These are phyloP conservation scores for Buphagus erythrorhynchus DNA, from an alignment of 2,797 vertebrate species.

Conservation along the genomic window DNA sequence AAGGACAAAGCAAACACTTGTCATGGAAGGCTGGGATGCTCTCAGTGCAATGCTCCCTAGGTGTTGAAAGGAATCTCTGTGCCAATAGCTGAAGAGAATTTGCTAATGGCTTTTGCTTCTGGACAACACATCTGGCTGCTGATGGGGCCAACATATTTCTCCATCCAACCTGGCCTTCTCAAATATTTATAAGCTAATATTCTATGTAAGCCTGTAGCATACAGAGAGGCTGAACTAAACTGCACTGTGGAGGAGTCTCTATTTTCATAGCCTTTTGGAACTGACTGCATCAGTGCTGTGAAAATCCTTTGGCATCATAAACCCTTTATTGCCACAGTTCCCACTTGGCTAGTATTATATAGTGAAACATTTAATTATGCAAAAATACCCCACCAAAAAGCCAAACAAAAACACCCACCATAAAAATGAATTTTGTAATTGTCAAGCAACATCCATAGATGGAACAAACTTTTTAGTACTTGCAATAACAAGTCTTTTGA, in stretches of 20 bases:
- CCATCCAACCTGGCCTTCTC: slow-evolving; percentile 19
- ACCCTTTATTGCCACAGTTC: slow-evolving; percentile 17
- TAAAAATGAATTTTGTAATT: background rate
- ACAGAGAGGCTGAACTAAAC: background rate
- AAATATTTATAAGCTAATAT: slow-evolving; percentile 55
- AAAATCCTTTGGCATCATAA: slow-evolving; percentile 31
- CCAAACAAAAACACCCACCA: background rate
- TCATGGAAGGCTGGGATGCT: background rate
- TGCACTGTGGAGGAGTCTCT: background rate
- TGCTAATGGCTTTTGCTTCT: background rate
- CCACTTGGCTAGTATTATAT: background rate
- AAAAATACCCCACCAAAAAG: background rate
- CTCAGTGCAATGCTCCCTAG: background rate
- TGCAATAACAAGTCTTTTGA: background rate
- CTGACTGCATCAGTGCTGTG: background rate
- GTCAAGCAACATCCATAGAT: background rate
- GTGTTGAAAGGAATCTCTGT: background rate
- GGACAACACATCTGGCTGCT: slow-evolving; percentile 44
- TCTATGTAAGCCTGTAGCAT: background rate
- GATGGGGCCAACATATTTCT: slow-evolving; percentile 2
- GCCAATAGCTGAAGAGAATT: background rate
- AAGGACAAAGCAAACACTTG: slow-evolving; percentile 6
- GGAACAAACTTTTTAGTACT: background rate
- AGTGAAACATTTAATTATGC: slow-evolving; percentile 47
- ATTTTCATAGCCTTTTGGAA: slow-evolving; percentile 17